Conservation (phyloP, 2,888 invertebrate genomes). For the Diaprepes abbreviatus region DNA sequence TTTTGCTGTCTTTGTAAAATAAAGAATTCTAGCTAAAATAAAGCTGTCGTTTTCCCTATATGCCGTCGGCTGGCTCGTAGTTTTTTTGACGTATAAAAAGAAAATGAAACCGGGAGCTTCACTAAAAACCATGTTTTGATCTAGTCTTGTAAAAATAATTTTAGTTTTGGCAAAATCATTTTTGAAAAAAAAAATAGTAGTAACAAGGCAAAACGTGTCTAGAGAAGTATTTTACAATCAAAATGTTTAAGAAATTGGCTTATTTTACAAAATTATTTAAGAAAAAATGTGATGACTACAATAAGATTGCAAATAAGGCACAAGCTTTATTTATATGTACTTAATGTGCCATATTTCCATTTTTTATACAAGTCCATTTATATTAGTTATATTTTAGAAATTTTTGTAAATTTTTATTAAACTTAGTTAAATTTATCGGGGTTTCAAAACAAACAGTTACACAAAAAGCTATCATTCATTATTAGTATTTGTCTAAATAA, state of each 20-base stretch:
- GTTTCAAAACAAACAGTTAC: constrained; percentile 4
- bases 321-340: constrained; percentile 37
- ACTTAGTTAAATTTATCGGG: not conserved
- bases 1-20: no score
- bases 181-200: not conserved
- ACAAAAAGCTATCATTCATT: no score
- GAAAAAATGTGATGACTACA: constrained; percentile 36
- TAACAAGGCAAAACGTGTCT: not conserved
- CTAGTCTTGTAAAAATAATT: constrained; percentile 46
- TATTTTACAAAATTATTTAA: constrained; percentile 28
- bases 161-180: constrained; percentile 15
- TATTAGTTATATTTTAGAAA: constrained; percentile 17
- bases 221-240: constrained; percentile 24
- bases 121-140: constrained; percentile 36
- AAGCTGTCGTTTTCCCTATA: no score
- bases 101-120: constrained; percentile 9
- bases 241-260: constrained; percentile 29
- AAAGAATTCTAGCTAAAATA: no score
- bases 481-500: no score
- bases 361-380: constrained; percentile 33
- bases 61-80: not conserved
- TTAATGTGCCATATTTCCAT: constrained; percentile 36
- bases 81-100: constrained; percentile 9
- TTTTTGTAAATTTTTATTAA: constrained; percentile 16
- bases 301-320: constrained; percentile 36